phyloP scores from a whole-genome alignment of 2,113 vertebrate genomes.

The Limnothrissa miodon region DNA sequence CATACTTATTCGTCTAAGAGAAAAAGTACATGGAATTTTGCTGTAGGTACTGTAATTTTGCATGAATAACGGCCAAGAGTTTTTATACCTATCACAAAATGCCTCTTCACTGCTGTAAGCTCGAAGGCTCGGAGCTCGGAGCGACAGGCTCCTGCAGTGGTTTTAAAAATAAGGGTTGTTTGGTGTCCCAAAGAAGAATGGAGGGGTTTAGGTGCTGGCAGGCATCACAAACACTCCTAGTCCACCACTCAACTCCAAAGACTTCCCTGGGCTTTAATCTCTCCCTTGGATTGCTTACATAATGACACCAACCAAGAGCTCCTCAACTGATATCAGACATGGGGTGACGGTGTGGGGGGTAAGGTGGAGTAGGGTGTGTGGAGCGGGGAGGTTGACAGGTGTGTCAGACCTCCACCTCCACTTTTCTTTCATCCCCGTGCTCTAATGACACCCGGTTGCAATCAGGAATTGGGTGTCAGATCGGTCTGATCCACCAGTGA shows the following conservation, averaged over 20 bases:
- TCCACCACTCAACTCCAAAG: not conserved
- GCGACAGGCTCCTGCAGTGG: not conserved
- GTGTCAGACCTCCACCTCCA: not conserved
- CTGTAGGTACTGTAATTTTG: not conserved
- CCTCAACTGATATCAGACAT: not conserved
- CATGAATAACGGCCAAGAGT: not conserved
- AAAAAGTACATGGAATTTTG: not conserved
- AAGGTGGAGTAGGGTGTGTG: no score
- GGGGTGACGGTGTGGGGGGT: no score
- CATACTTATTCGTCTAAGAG: not conserved
- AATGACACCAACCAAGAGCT: not conserved
- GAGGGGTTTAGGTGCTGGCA: not conserved
- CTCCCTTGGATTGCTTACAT: not conserved
- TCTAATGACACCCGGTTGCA: not conserved
- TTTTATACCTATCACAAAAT: not conserved
- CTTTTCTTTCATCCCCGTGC: not conserved
- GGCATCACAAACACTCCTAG: not conserved
- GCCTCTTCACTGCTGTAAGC: not conserved
- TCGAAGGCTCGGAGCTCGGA: not conserved
- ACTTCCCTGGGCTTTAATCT: not conserved
- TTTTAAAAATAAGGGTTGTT: not conserved
- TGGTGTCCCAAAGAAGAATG: not conserved
- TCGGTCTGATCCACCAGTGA: not conserved
- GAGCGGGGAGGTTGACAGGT: no score
- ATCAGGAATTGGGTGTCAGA: not conserved